These are phyloP conservation scores for Genyomyrus donnyi DNA, from an alignment of 2,113 vertebrate genomes.

Conservation along the genomic window DNA sequence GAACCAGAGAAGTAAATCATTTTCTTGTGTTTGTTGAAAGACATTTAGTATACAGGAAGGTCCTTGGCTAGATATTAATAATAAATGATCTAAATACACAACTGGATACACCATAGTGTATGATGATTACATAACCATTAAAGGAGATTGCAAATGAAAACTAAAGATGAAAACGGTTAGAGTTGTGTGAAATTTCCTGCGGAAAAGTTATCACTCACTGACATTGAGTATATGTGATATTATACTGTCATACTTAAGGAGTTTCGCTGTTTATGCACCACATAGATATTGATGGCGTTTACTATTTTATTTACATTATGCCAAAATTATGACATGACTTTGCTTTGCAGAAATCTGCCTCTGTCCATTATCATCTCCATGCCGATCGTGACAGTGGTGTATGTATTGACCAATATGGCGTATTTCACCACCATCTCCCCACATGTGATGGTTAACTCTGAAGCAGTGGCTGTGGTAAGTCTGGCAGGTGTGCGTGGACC, in stretches of 20 bases:
- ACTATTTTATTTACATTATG: background rate
- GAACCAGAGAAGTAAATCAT: conserved; percentile 57
- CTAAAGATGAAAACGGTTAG: background rate
- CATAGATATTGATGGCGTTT: background rate
- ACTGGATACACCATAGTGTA: background rate
- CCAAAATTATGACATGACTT: background rate
- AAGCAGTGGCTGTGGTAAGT: conserved; percentile 61
- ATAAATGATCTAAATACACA: background rate
- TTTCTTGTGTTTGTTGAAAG: background rate
- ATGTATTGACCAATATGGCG: conserved; percentile 63
- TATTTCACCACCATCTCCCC: conserved; percentile 65
- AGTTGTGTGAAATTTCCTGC: background rate
- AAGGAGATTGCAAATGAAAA: background rate
- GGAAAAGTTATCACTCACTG: background rate
- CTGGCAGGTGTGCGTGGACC: background rate
- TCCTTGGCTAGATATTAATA: background rate
- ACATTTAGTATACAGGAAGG: background rate
- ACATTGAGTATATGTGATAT: background rate
- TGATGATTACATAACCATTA: background rate
- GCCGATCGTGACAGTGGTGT: conserved; percentile 61
- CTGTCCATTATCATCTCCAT: conserved; percentile 62
- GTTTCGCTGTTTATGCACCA: background rate
- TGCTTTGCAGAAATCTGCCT: conserved; percentile 52
- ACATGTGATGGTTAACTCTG: conserved; percentile 48
- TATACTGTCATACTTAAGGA: background rate